A percentile compares a stretch with the other conserved stretches of the same genome.
These are phyloP conservation scores for Escarpia spicata DNA, from an alignment of 2,888 invertebrate genomes.

Conservation along the genomic window DNA sequence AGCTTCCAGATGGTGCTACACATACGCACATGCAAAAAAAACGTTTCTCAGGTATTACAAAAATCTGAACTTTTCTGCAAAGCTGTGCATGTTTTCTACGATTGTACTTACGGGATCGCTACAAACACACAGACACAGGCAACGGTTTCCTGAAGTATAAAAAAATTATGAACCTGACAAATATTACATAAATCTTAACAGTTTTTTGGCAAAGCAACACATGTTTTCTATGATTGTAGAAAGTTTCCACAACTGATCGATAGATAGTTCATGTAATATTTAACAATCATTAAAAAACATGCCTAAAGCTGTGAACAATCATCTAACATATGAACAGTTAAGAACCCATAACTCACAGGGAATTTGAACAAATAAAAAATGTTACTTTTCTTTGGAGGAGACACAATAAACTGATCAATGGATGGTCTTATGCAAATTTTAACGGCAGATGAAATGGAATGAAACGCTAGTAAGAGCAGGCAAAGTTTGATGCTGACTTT, in stretches of 20 bases:
- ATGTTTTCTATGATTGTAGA: neutral
- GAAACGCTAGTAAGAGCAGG: neutral
- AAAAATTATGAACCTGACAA: no score
- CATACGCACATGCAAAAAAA: neutral
- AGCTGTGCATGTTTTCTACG: neutral
- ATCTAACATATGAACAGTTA: no score
- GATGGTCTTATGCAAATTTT: neutral
- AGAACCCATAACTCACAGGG: no score
- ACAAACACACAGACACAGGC: no score
- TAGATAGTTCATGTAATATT: no score
- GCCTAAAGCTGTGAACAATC: no score
- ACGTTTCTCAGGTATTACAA: no score
- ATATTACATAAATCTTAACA: neutral
- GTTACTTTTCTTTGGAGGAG: neutral
- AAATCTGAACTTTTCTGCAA: neutral
- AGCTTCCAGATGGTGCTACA: neutral
- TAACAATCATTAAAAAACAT: no score
- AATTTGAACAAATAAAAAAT: neutral
- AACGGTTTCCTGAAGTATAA: no score
- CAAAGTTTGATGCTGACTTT: constrained; percentile 47
- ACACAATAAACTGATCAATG: neutral
- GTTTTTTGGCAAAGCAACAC: neutral
- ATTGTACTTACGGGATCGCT: neutral
- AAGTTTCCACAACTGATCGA: neutral
- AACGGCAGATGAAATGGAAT: neutral